phyloP scores from a whole-genome alignment of 2,113 vertebrate genomes.

The Phalacrocorax pelagicus region DNA sequence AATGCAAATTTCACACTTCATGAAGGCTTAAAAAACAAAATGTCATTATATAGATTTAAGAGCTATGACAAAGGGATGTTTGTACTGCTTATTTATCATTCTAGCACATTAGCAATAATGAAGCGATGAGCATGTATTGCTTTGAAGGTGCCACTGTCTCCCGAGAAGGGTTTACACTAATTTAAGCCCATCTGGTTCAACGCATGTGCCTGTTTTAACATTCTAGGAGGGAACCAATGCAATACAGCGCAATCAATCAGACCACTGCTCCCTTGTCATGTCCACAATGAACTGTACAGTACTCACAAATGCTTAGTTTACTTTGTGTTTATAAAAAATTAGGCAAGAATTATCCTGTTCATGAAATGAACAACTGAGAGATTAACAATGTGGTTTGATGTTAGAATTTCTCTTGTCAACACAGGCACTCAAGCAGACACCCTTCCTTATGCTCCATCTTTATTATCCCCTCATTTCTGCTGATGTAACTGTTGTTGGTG shows the following conservation, averaged over 20 bases:
- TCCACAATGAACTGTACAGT: background rate
- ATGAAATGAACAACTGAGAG: background rate
- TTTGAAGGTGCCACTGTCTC: background rate
- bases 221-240: background rate
- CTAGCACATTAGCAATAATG: background rate
- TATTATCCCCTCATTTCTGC: background rate
- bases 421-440: background rate
- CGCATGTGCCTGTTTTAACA: rapidly evolving
- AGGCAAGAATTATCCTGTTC: background rate
- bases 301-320: background rate
- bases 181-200: background rate
- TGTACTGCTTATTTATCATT: background rate
- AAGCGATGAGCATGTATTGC: background rate
- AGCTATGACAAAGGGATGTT: background rate
- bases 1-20: background rate
- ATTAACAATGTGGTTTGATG: background rate
- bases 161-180: background rate
- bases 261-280: background rate
- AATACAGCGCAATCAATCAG: background rate
- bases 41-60: background rate
- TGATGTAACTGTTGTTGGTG: background rate
- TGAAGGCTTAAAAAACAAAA: background rate
- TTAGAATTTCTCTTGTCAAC: background rate
- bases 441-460: background rate
- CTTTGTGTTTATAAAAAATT: background rate